Evolutionary conservation across 1,140 invertebrate species (phyloP), one percentile per base, ranked within the genome.

Genomic region (Gryllus bimaculatus): DNA sequence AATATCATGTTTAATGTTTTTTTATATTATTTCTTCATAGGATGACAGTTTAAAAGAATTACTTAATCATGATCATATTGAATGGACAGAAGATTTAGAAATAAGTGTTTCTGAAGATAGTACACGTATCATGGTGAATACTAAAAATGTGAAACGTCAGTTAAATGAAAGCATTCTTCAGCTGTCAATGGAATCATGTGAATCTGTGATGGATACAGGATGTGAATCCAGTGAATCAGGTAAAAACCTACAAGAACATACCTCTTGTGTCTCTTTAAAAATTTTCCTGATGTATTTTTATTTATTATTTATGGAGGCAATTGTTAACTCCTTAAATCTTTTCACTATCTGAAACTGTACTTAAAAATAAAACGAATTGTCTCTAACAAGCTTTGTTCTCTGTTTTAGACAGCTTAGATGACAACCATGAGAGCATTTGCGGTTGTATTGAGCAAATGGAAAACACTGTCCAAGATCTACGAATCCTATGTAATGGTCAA

Each of bases 161-260:
- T 79, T 87, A 8, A 87, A 86, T 26, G 85, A 87, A 75, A 87
- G 85, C 76, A 79, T 87, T 7, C 84, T 85, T 75, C 85, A 86
- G 20, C 81, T 87, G 75, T 85, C 86, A 0, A 39, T 86, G 47
- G 85, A 87, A 39, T 77, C 82, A 1, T 85, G 84, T 12, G 85
- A 85, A 48, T 48, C 73, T n/a, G 83, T 82, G 0, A 48, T 82
- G 18, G 18, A 18, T 66, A 10, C 54, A 18, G 54, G 7, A 18
- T 13, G 54, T 66, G 26, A 39, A 39, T 66, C 54, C 0, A 66
- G 10, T 66, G 54, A 66, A 66, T 66, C 54, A 66, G 54, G 54
- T 66, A 66, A 66, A 66, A 39, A 39, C 5, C 26, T 66, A 10
- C 10, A 66, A 66, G 54, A 66, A 66, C 2, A 0, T 66, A 18